phyloP scores from a whole-genome alignment of 2,888 invertebrate species.

The Agrotis clavis region DNA sequence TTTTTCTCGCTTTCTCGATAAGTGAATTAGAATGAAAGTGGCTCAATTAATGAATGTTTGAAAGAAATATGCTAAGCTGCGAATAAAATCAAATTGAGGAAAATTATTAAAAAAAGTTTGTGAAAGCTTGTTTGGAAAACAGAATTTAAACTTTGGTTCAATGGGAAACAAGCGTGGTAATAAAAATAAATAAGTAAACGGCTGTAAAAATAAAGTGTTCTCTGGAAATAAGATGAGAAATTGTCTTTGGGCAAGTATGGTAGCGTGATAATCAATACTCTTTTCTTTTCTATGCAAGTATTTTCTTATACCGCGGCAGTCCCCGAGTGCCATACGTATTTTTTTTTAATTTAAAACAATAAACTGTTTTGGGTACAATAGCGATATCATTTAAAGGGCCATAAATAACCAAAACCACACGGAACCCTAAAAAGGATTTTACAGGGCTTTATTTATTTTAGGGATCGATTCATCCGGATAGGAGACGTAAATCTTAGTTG shows the following conservation, averaged over 20 bases:
- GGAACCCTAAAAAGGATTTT: constrained; percentile 38
- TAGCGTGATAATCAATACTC: too few relatives aligned
- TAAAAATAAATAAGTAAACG: too few relatives aligned
- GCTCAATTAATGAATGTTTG: constrained; percentile 17
- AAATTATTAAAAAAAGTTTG: neutral
- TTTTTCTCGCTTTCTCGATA: constrained; percentile 9
- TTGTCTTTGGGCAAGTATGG: too few relatives aligned
- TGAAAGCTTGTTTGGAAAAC: neutral
- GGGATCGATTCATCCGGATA: constrained; percentile 48
- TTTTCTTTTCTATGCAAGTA: too few relatives aligned
- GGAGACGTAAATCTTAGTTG: constrained; percentile 57
- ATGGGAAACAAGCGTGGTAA: too few relatives aligned
- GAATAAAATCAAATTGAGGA: neutral
- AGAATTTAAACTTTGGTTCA: neutral
- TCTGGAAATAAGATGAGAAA: too few relatives aligned
- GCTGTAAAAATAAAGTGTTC: too few relatives aligned
- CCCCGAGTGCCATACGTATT: too few relatives aligned
- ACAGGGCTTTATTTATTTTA: constrained; percentile 50
- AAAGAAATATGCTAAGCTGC: neutral
- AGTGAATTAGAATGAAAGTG: constrained; percentile 28
- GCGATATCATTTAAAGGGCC: neutral
- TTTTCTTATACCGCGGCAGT: too few relatives aligned
- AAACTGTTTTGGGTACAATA: too few relatives aligned
- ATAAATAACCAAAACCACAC: neutral
- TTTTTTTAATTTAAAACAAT: too few relatives aligned